Conservation (phyloP, 2,113 vertebrate genomes). For the Brienomyrus brachyistius region DNA sequence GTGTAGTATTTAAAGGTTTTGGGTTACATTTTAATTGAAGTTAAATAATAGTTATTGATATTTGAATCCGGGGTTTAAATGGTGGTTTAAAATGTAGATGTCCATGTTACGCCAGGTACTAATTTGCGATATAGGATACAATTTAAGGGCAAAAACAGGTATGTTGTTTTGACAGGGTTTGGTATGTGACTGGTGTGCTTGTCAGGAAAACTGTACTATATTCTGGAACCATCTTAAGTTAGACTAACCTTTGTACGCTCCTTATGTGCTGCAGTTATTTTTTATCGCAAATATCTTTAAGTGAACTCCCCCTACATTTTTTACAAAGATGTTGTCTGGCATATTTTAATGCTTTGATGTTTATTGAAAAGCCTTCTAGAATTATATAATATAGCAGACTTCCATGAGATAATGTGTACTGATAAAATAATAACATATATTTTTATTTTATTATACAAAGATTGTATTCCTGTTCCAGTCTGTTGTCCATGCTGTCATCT, state of each 20-base stretch:
- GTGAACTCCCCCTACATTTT: not conserved
- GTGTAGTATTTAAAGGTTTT: slow-evolving; percentile 27
- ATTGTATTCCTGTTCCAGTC: not conserved
- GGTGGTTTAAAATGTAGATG: not conserved
- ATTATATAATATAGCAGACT: not conserved
- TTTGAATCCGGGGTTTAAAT: not conserved
- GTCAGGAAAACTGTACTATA: not conserved
- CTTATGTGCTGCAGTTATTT: not conserved
- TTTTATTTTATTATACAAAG: not conserved
- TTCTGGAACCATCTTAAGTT: not conserved
- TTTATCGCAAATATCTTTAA: not conserved
- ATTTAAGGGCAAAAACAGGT: not conserved
- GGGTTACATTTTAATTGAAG: slow-evolving; percentile 7
- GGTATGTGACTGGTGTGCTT: not conserved
- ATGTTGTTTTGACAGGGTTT: not conserved
- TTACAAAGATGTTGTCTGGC: not conserved
- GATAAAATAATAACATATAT: not conserved
- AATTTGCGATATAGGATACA: not conserved
- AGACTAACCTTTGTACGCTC: not conserved
- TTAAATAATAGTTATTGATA: not conserved
- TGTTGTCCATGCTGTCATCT: not conserved
- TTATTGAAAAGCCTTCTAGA: not conserved
- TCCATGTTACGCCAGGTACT: not conserved
- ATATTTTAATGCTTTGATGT: not conserved
- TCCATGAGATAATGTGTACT: not conserved